Evolutionary conservation across 2,888 invertebrate species (phyloP), one percentile per base, ranked within the genome.

Genomic region (Argyresthia goedartella): DNA sequence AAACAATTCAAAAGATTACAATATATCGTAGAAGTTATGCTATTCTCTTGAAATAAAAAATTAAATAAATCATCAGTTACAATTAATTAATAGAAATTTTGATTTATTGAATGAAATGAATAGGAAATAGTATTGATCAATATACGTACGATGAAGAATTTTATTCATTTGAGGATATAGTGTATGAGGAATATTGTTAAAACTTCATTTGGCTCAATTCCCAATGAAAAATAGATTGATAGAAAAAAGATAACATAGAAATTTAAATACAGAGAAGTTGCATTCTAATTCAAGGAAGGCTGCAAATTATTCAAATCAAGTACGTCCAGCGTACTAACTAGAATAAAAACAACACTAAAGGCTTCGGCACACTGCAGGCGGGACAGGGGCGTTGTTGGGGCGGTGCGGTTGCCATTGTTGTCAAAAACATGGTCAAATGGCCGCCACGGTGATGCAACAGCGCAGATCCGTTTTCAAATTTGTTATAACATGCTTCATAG

Each of bases 321-420:
- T 77, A 81, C 71, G 77, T 51, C 80, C 74, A 6, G 81, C 84
- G 76, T 76, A 76, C 70, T n/a, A n/a, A n/a, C n/a, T n/a, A n/a
- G n/a, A n/a, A n/a, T n/a, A n/a, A n/a, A n/a, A n/a, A n/a, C n/a
- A n/a, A n/a, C n/a, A n/a, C n/a, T n/a, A n/a, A n/a, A n/a, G n/a
- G n/a, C n/a, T n/a, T n/a, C n/a, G n/a, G n/a, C n/a, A n/a, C n/a
- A n/a, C n/a, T n/a, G n/a, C n/a, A n/a, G n/a, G n/a, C n/a, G n/a
- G n/a, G n/a, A n/a, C n/a, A n/a, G n/a, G n/a, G n/a, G n/a, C n/a
- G n/a, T n/a, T n/a, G n/a, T n/a, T n/a, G n/a, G n/a, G n/a, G n/a
- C n/a, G n/a, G n/a, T n/a, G n/a, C n/a, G n/a, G n/a, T n/a, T n/a
- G n/a, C n/a, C n/a, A n/a, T n/a, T n/a, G n/a, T n/a, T n/a, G n/a